Evolutionary conservation across 2,888 invertebrate species (phyloP), one percentile per base, ranked within the genome.

Genomic region (Peribatodes rhomboidaria): DNA sequence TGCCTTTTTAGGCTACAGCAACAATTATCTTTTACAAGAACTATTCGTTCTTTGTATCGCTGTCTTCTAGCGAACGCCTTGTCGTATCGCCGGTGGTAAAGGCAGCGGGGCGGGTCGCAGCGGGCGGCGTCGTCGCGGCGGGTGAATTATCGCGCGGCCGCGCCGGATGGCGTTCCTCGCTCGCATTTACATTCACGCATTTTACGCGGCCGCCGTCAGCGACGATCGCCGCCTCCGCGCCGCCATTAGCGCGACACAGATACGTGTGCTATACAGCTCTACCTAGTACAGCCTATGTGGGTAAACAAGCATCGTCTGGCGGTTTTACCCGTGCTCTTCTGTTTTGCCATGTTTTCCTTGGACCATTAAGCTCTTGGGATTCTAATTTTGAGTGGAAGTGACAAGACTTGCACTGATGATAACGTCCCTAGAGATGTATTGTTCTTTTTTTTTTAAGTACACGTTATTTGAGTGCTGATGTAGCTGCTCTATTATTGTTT

Each of bases 181-280:
- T 74, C 79, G 78, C 84, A 85, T 86, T 82, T 82, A 80, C 85
- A 84, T 85, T 80, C 77, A 84, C 85, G 83, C 87, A 82, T 82
- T 85, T 84, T 82, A 85, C 85, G 84, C 84, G 82, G 73, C 80
- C 79, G 73, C 80, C 79, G 83, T 80, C 81, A 77, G 76, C 83
- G 80, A 70, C 83, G 82, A 76, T 76, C 80, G 81, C 80, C 83
- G 85, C 78, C 81, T 79, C 81, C 79, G 78, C 77, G 78, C 55
- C 76, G 79, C 83, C 83, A 83, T 83, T 82, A 83, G 69, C 77
- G 76, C 82, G 81, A 76, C 81, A 83, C 80, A 79, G 75, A 83
- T 81, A 81, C 82, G 67, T 13, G 44, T 13, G n/a, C 31, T 8
- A 27, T 14, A 49, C 16, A 9, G 27, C 6, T 6, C 27, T 27